Evolutionary conservation across 2,888 invertebrate genomes (phyloP).

Genomic region (Drosophila koepferae): DNA sequence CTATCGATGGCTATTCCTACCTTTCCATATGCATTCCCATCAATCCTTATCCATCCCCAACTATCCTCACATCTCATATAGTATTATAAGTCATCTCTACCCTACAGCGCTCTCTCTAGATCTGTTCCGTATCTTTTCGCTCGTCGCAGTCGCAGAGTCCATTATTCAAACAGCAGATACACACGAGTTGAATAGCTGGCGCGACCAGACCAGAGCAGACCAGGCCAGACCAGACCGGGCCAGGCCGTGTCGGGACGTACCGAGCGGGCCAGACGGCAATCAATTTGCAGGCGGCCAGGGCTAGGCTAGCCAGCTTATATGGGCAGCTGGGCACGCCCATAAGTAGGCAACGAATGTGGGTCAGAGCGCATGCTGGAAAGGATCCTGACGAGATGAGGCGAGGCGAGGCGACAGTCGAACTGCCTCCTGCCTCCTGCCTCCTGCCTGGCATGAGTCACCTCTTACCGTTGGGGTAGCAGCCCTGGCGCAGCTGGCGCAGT

Average conservation of each 20-base stretch:
- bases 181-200: conserved; percentile 36
- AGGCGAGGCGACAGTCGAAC: not conserved
- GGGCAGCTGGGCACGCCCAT: conserved; percentile 31
- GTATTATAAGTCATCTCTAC: too few relatives aligned
- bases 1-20: too few relatives aligned
- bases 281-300: conserved; percentile 47
- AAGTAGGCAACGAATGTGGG: conserved; percentile 59
- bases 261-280: conserved; percentile 40
- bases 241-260: conserved; percentile 3
- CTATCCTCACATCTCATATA: not conserved
- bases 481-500: conserved; percentile 34
- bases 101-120: conserved; percentile 11
- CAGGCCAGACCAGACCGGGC: conserved; percentile 18
- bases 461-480: not conserved
- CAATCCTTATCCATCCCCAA: not conserved
- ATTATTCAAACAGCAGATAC: conserved; percentile 52
- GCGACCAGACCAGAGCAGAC: conserved; percentile 48
- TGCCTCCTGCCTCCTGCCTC: not conserved
- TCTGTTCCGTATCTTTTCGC: conserved; percentile 44
- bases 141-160: conserved; percentile 45
- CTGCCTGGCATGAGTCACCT: conserved; percentile 1
- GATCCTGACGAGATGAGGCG: not conserved
- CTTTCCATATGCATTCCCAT: too few relatives aligned
- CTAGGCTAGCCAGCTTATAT: conserved; percentile 11
- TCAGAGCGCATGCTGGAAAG: conserved; percentile 7